Evolutionary conservation across 2,113 vertebrate species (phyloP), one percentile per base, ranked within the genome.

Genomic region (Limanda limanda): DNA sequence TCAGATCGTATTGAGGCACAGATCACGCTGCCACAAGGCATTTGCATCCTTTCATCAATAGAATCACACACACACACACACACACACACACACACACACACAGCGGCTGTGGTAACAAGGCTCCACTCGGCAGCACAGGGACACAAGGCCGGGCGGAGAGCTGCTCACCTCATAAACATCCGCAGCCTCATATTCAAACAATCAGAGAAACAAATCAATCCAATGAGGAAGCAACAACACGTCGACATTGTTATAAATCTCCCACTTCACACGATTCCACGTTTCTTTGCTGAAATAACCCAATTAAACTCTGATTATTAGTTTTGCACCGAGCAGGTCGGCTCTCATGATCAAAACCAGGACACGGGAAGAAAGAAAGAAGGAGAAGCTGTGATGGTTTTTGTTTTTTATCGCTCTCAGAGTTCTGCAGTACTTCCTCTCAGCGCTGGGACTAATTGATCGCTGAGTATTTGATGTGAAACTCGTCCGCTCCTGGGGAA

Each of bases 21-120:
- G 71, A 84, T 86, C 80, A 35, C n/a, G 68, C 72, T 48, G 78
- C 84, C 86, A 81, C 18, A 8, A 79, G 86, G 82, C 83, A 80
- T 91, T 84, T 80, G 88, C 87, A 87, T 84, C 83, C 72, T 83
- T 89, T 86, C 69, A 87, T 91, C 91, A 83, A 79, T 47, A 13
- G 81, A 86, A 79, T 85, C 82, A 88, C 85, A 47, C 45, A 47
- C 85, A 47, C 13, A 47, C 45, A 47, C 85, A 47, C 14, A 47
- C 45, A 47, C 85, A 47, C 45, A 47, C 45, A 47, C 85, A 47
- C 45, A 47, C 85, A 47, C 45, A 47, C 85, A 47, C 45, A 47
- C 45, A 47, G 45, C 45, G 12, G 45, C 45, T 74, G 84, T 14
- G 76, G 75, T 74, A 79, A 48, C 52, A 10, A 57, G 54, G 23